phyloP scores from a whole-genome alignment of 2,888 invertebrate species.

The Pegoplata infirma region DNA sequence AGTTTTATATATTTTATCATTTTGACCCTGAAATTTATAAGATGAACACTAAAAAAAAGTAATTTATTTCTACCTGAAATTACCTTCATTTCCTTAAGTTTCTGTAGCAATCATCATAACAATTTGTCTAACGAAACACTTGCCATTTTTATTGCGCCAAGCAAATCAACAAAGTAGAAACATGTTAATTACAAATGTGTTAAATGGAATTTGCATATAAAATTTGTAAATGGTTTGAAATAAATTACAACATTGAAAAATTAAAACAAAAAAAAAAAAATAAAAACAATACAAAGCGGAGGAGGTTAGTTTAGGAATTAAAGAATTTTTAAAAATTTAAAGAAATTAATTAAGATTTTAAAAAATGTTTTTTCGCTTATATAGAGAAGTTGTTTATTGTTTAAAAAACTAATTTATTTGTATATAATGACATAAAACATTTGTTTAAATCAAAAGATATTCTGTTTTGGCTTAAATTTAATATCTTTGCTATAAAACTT shows the following conservation, averaged over 20 bases:
- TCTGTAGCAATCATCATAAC: background rate
- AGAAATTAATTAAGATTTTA: background rate
- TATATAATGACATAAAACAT: background rate
- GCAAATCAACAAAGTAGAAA: background rate
- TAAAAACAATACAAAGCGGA: no score
- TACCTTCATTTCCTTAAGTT: background rate
- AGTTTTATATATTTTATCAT: background rate
- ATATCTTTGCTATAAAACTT: background rate
- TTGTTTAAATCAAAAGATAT: background rate
- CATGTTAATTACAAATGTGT: background rate
- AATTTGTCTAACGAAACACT: background rate
- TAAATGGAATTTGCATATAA: background rate
- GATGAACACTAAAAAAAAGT: background rate
- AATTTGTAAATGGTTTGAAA: background rate
- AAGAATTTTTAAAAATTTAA: background rate
- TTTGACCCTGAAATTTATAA: background rate
- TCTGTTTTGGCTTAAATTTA: background rate
- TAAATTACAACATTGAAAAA: background rate
- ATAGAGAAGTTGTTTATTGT: background rate
- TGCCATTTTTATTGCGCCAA: background rate
- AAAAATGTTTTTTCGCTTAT: background rate
- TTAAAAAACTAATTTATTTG: background rate
- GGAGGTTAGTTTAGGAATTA: background rate
- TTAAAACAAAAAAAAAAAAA: no score
- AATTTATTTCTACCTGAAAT: background rate